phyloP scores from a whole-genome alignment of 2,797 vertebrate genomes.

The Sciurus carolinensis region DNA sequence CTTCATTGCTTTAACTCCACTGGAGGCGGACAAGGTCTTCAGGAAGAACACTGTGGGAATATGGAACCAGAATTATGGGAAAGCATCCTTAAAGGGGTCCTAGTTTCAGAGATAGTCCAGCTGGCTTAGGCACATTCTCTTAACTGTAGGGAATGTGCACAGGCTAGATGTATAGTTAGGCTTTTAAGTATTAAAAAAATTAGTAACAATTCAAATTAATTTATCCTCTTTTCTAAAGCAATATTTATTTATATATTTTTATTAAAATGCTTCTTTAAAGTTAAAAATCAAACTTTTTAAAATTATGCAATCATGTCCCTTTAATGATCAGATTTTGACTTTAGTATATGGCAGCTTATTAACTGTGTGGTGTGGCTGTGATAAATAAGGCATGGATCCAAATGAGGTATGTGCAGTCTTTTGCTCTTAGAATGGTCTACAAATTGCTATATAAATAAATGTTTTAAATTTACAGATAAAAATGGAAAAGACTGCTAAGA shows the following conservation, averaged over 20 bases:
- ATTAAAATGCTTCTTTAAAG: conserved; percentile 48
- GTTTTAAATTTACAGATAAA: conserved; percentile 88
- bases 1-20: not conserved
- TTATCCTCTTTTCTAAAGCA: conserved; percentile 60
- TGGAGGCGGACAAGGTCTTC: not conserved
- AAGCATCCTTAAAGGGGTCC: not conserved
- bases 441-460: conserved; percentile 54
- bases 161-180: not conserved
- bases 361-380: not conserved
- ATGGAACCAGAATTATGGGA: not conserved
- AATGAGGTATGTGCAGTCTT: not conserved
- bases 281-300: conserved; percentile 59
- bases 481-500: conserved; percentile 87
- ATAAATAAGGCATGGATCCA: conserved; percentile 57
- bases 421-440: conserved; percentile 51
- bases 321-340: conserved; percentile 53
- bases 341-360: conserved; percentile 37
- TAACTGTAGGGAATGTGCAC: not conserved
- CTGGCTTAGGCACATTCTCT: not conserved
- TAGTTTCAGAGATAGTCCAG: not conserved
- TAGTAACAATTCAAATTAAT: conserved; percentile 44
- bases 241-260: conserved; percentile 40
- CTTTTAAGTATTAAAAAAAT: conserved; percentile 6
- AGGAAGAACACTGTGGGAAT: not conserved
- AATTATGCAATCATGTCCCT: not conserved